These are phyloP conservation scores for Lineus longissimus DNA, from an alignment of 1,140 invertebrate species.

Conservation along the genomic window DNA sequence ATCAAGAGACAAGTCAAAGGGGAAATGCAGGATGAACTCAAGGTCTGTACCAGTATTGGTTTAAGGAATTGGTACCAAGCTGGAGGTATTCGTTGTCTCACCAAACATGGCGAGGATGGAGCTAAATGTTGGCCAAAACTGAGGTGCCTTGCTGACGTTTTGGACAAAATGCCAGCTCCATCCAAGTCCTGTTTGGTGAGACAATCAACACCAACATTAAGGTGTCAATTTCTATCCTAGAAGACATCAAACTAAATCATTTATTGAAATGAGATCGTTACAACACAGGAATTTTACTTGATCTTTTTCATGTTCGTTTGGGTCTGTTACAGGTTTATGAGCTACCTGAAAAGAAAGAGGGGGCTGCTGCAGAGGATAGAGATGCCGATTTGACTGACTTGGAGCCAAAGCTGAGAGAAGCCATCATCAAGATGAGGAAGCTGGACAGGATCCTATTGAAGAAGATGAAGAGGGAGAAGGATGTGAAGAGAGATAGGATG, in stretches of 20 bases:
- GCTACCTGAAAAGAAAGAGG: conserved; percentile 2
- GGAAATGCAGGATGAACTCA: conserved; percentile 48
- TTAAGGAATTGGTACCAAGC: too few relatives aligned
- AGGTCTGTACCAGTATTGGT: conserved; percentile 34
- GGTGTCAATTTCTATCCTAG: too few relatives aligned
- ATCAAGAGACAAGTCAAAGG: conserved; percentile 39
- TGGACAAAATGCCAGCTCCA: not conserved
- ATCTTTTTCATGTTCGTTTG: too few relatives aligned
- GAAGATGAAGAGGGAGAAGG: conserved; percentile 40
- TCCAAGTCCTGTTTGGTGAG: too few relatives aligned
- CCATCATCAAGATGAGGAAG: conserved; percentile 49
- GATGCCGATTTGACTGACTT: conserved; percentile 27
- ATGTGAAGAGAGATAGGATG: conserved; percentile 49
- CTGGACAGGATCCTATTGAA: conserved; percentile 47
- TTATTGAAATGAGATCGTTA: too few relatives aligned
- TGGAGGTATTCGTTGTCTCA: too few relatives aligned
- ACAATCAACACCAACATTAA: too few relatives aligned
- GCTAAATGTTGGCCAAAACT: too few relatives aligned
- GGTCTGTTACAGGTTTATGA: not conserved
- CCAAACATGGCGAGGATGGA: conserved; percentile 28
- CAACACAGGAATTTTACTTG: too few relatives aligned
- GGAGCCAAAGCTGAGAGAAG: conserved; percentile 43
- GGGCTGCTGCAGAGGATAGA: conserved; percentile 13
- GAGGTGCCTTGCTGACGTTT: not conserved
- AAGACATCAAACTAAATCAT: too few relatives aligned